Conservation (phyloP, 2,113 vertebrate genomes). For the Microcebus tavaratra region DNA sequence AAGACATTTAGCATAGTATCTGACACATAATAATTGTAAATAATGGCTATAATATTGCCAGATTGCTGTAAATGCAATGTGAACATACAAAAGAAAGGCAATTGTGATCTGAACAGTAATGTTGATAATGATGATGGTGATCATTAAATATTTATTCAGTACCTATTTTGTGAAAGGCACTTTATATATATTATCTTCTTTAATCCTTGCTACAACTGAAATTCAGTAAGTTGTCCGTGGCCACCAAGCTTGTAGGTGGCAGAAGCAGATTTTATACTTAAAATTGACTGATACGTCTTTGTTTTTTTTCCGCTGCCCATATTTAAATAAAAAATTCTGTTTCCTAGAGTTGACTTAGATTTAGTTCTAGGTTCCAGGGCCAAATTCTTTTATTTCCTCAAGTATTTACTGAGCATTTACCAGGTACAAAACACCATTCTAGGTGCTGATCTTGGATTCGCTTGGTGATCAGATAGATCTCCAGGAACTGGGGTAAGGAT, state of each 20-base stretch:
- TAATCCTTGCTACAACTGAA: not conserved
- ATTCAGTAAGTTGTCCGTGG: not conserved
- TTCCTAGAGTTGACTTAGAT: slow-evolving; percentile 14
- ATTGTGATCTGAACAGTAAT: not conserved
- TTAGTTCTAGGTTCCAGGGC: slow-evolving; percentile 3
- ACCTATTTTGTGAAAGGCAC: slow-evolving; percentile 13
- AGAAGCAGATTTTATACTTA: slow-evolving; percentile 44
- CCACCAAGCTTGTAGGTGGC: not conserved
- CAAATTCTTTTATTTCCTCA: slow-evolving; percentile 36
- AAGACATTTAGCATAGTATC: not conserved
- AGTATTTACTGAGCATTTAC: not conserved
- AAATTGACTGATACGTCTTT: not conserved
- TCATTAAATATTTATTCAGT: not conserved
- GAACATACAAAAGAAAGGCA: not conserved
- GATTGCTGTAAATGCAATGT: not conserved
- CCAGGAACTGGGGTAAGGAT: not conserved
- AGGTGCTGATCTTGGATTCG: not conserved
- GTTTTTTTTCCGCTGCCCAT: not conserved
- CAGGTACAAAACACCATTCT: not conserved
- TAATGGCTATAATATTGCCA: not conserved
- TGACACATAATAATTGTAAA: not conserved
- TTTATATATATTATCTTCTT: slow-evolving; percentile 2
- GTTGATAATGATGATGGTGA: not conserved
- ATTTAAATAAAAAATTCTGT: slow-evolving; percentile 15
- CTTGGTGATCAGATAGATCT: not conserved